Base-by-base conservation (phyloP, 2,797 vertebrate genomes). In the Esox masquinongy region DNA sequence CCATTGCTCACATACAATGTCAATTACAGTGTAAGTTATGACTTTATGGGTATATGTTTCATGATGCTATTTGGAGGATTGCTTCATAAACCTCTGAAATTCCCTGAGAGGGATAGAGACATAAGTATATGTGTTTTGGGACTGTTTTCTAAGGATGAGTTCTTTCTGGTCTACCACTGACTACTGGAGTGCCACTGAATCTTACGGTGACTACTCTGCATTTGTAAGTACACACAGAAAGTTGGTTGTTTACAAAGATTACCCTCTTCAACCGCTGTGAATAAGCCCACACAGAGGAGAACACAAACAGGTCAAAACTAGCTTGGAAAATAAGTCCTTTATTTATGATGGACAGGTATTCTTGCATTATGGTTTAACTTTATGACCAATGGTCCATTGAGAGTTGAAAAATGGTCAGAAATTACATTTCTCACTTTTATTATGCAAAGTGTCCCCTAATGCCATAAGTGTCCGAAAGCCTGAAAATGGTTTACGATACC, bases 1-100 rank as follows among this genome's bases (percentile, higher is more conserved):
- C 88, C 86, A 88, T 69, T 74, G 80, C 72, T 85, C 5, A 1
- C 74, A 77, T 91, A 15, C 91, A 92, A 93, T 90, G 84, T 70
- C 73, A 76, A 75, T 78, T 77, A 83, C 72, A 77, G 84, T 88
- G 86, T 70, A 83, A 88, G 80, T 64, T 84, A 73, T 86, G 83
- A 88, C 86, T 82, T 75, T 87, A 73, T 85, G 86, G 89, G 85
- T 89, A 84, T 81, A 81, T 81, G 77, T 86, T 92, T 90, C 77
- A 83, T 88, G 86, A 85, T 86, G 88, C 85, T 84, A 79, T 91
- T 90, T 87, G 86, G 83, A 85, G 82, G 79, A 88, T 84, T 79
- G 72, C 43, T 84, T 75, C 80, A 56, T 84, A 90, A 89, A 90
- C 86, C 84, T 80, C 75, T 67, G 53, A 43, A 59, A 83, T 79